Evolutionary conservation across 2,888 invertebrate species (phyloP).

Genomic region (Andrena chrysosceles): DNA sequence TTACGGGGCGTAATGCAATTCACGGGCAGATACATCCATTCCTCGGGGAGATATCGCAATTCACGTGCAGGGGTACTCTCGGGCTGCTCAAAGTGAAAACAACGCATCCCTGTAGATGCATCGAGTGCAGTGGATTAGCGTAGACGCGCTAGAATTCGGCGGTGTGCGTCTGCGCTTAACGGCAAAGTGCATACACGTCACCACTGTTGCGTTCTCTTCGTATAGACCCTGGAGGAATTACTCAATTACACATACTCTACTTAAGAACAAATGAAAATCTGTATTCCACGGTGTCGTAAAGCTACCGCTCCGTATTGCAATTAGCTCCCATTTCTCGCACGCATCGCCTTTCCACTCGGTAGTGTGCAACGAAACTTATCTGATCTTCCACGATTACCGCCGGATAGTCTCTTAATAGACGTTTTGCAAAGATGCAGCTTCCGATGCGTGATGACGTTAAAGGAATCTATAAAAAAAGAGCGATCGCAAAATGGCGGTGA

Average conservation of each 20-base stretch:
- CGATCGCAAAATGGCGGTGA: slow-evolving; percentile 7
- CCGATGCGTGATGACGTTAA: background rate
- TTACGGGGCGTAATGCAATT: slow-evolving; percentile 10
- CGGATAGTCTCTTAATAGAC: background rate
- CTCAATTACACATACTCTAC: slow-evolving; percentile 9
- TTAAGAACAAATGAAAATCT: background rate
- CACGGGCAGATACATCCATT: slow-evolving; percentile 38
- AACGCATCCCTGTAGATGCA: slow-evolving; percentile 33
- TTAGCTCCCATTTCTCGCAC: background rate
- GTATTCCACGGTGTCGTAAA: background rate
- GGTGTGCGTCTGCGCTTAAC: background rate
- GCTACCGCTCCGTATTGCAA: slow-evolving; percentile 1
- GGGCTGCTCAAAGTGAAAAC: slow-evolving; percentile 30
- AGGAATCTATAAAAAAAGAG: slow-evolving; percentile 13
- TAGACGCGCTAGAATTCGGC: slow-evolving; percentile 4
- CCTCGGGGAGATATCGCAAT: slow-evolving; percentile 28
- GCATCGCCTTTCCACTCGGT: background rate
- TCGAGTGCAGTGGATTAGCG: slow-evolving; percentile 19
- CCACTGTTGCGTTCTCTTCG: slow-evolving; percentile 18
- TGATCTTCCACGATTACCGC: background rate
- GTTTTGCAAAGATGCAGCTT: slow-evolving; percentile 4
- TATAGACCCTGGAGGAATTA: slow-evolving; percentile 13
- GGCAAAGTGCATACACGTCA: slow-evolving; percentile 1
- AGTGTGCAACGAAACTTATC: slow-evolving; percentile 2
- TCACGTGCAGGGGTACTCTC: slow-evolving; percentile 44